Conservation (phyloP, 1,140 invertebrate genomes). For the Megathymus violae region DNA sequence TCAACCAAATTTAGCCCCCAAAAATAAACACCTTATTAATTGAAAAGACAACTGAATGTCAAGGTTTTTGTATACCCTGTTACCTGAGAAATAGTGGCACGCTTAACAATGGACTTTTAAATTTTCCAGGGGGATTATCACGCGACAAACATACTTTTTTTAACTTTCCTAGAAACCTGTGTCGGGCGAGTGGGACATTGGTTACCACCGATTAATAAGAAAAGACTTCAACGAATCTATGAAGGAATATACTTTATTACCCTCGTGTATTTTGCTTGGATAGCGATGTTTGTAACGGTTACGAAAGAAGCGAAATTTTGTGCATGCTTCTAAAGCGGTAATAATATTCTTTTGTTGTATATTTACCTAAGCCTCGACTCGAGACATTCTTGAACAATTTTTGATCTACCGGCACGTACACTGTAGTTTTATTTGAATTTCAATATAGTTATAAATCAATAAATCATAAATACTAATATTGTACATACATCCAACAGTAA, state of each 20-base stretch:
- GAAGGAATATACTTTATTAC: neutral
- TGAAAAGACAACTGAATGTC: conserved; percentile 26
- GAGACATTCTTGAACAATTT: too few relatives aligned
- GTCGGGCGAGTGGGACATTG: neutral
- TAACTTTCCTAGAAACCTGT: conserved; percentile 36
- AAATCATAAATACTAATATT: too few relatives aligned
- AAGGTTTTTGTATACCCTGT: conserved; percentile 37
- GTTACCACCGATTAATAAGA: conserved; percentile 36
- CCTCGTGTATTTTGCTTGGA: neutral
- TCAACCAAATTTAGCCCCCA: conserved; percentile 12
- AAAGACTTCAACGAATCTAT: conserved; percentile 52
- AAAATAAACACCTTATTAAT: conserved; percentile 32
- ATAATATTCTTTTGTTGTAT: too few relatives aligned
- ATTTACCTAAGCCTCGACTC: too few relatives aligned
- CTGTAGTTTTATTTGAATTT: too few relatives aligned
- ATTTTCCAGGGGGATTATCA: conserved; percentile 33
- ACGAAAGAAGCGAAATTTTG: too few relatives aligned
- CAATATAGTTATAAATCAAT: too few relatives aligned
- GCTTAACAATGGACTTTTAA: conserved; percentile 7
- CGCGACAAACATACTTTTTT: conserved; percentile 11
- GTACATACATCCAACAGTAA: too few relatives aligned
- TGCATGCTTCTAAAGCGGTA: too few relatives aligned
- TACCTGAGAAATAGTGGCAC: conserved; percentile 36
- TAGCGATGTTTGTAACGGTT: neutral
- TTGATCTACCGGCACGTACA: too few relatives aligned